Conservation (phyloP, 2,797 vertebrate species). For the Aulostomus chinensis region DNA sequence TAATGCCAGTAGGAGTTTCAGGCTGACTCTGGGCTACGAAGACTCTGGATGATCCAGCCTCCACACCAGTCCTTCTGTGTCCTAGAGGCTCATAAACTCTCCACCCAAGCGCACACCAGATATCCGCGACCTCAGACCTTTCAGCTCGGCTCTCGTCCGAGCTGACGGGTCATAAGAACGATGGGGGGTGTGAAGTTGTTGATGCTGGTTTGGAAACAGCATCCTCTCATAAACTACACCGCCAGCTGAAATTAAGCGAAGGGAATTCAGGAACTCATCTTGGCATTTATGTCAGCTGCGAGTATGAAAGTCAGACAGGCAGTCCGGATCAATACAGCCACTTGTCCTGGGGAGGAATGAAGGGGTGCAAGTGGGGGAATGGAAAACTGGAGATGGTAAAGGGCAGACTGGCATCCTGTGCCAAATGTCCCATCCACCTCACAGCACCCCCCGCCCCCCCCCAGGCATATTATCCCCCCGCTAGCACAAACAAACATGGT, state of each 20-base stretch:
- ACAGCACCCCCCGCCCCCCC: constrained; percentile 28
- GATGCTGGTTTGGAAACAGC: constrained; percentile 39
- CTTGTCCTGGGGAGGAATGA: constrained; percentile 45
- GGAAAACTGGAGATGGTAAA: constrained; percentile 55
- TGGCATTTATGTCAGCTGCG: constrained; percentile 32
- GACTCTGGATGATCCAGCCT: constrained; percentile 31
- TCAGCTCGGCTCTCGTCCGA: constrained; percentile 31
- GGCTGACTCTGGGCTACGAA: constrained; percentile 22
- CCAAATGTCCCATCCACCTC: constrained; percentile 43
- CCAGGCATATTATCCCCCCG: constrained; percentile 44
- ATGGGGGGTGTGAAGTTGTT: constrained; percentile 27
- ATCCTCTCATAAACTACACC: constrained; percentile 26
- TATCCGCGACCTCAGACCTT: constrained; percentile 53
- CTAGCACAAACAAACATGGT: constrained; percentile 70
- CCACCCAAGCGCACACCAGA: constrained; percentile 22
- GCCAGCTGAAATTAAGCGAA: constrained; percentile 38
- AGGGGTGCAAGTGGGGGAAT: constrained; percentile 35
- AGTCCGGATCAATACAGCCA: constrained; percentile 52
- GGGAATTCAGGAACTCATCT: constrained; percentile 34
- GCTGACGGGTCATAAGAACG: constrained; percentile 28
- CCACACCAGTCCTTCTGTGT: constrained; percentile 23
- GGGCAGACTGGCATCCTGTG: constrained; percentile 30
- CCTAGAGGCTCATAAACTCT: constrained; percentile 30
- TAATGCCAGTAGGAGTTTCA: constrained; percentile 59
- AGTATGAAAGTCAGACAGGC: constrained; percentile 30